Evolutionary conservation across 2,888 invertebrate species (phyloP), one percentile per base, ranked within the genome.

Genomic region (Heliconius charithonia): DNA sequence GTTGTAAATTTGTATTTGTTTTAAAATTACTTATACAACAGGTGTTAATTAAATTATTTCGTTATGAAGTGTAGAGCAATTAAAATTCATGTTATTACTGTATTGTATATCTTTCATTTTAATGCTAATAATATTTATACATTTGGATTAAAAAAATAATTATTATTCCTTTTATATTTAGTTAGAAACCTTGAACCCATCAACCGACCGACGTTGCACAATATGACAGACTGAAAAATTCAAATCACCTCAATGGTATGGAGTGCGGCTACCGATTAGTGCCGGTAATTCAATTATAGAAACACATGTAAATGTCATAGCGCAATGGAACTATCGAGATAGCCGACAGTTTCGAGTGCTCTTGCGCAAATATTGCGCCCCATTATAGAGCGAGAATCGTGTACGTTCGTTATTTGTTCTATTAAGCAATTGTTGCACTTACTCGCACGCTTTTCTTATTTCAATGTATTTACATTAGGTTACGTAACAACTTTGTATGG

Each of bases 301-400:
- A 90, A 89, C 90, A 90, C 89, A 88, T 91, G 92, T 92, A 90
- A 93, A 93, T 92, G 93, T 93, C 93, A 90, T 87, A 87, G 83
- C 80, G 81, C 87, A 89, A 88, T 90, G 84, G 86, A 87, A 87
- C 85, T 86, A 80, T 87, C 84, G 80, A 81, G 82, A 85, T 84
- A 82, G 81, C 78, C 79, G 82, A 78, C 80, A 81, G 78, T 75
- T 82, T 80, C 76, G 69, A 81, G 80, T 82, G 82, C 75, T 79
- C 83, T 91, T 91, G 86, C 88, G 87, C 85, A 87, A 89, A 82
- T 67, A 77, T 83, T 81, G 81, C 81, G 82, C 77, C 78, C 79
- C 78, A 82, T 80, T 81, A 81, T 80, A 83, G 67, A 83, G 83
- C 82, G 81, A 83, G 83, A 84, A 83, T 82, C 80, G 83, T 79